phyloP scores from a whole-genome alignment of 2,888 invertebrate species.

The Apamea sordens region DNA sequence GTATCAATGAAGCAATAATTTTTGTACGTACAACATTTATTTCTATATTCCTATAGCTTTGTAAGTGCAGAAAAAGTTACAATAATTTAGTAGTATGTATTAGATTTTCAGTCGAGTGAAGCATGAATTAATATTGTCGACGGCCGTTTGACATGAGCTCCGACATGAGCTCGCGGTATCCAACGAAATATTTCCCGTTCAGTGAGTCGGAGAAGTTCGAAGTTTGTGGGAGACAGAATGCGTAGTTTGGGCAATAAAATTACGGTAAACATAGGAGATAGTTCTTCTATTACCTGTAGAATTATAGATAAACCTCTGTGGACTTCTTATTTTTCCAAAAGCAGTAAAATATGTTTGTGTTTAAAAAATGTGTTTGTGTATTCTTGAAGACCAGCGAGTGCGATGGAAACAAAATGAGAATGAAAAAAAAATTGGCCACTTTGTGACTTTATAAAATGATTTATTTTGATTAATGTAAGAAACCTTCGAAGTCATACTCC shows the following conservation, averaged over 20 bases:
- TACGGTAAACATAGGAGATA: constrained; percentile 26
- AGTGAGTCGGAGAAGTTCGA: constrained; percentile 9
- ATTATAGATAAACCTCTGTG: constrained; percentile 6
- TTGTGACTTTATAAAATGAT: not conserved
- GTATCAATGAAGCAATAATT: constrained; percentile 65
- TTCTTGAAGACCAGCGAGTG: constrained; percentile 9
- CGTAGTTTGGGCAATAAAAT: constrained; percentile 46
- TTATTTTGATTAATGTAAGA: not conserved
- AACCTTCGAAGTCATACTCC: not conserved
- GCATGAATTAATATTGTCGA: not conserved
- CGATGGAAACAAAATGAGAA: constrained; percentile 29
- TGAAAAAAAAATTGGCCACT: constrained; percentile 2
- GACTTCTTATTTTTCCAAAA: constrained; percentile 17
- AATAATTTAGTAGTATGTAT: constrained; percentile 15
- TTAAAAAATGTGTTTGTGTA: constrained; percentile 3
- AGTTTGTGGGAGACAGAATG: constrained; percentile 35
- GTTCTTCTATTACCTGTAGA: not conserved
- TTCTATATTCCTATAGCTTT: constrained; percentile 24
- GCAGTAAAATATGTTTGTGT: constrained; percentile 11
- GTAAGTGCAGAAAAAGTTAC: constrained; percentile 5
- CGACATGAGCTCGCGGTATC: not conserved
- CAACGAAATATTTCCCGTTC: constrained; percentile 26
- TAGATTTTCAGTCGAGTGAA: constrained; percentile 2
- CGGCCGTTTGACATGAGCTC: no score
- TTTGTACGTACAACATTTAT: constrained; percentile 43